Conservation (phyloP, 37 sponge, comb jelly and placozoan genomes). For the Beroe ovata region DNA sequence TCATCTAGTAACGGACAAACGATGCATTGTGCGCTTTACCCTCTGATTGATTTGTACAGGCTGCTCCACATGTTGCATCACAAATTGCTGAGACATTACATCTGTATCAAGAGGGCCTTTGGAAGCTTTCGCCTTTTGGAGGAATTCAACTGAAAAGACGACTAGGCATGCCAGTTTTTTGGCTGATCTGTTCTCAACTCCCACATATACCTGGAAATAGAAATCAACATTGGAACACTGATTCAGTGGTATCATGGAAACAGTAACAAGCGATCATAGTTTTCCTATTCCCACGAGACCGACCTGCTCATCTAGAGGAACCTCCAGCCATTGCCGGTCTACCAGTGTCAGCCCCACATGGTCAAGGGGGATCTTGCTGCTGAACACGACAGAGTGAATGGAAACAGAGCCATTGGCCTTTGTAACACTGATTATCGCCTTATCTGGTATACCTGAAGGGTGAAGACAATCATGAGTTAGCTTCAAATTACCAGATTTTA, state of each 20-base stretch:
- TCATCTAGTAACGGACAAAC: too few species aligned
- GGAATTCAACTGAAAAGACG: slow-evolving; percentile 8
- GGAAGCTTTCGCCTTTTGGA: slow-evolving; percentile 40
- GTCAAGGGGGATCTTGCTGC: not conserved
- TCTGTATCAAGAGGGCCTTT: slow-evolving; percentile 39
- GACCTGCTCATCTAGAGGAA: slow-evolving; percentile 57
- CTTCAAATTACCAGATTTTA: too few species aligned
- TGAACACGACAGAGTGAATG: slow-evolving; percentile 12
- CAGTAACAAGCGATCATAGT: too few species aligned
- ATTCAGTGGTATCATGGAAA: too few species aligned
- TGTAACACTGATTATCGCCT: slow-evolving; percentile 35
- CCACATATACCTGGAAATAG: slow-evolving; percentile 19
- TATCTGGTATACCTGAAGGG: slow-evolving; percentile 14
- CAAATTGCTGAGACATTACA: slow-evolving; percentile 8
- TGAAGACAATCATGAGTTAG: too few species aligned
- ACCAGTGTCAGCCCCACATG: slow-evolving; percentile 14
- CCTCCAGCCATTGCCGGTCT: slow-evolving; percentile 28
- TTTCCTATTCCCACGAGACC: too few species aligned
- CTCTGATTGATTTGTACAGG: slow-evolving; percentile 27
- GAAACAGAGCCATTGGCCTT: slow-evolving; percentile 9
- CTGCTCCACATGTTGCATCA: slow-evolving; percentile 41
- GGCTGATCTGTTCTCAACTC: slow-evolving; percentile 22
- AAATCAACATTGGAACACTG: too few species aligned
- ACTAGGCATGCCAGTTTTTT: slow-evolving; percentile 46
- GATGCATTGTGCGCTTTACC: too few species aligned